A percentile compares a stretch with the other conserved stretches of the same genome.
Evolutionary conservation across 2,888 invertebrate species (phyloP).

Genomic region (Limulus polyphemus): DNA sequence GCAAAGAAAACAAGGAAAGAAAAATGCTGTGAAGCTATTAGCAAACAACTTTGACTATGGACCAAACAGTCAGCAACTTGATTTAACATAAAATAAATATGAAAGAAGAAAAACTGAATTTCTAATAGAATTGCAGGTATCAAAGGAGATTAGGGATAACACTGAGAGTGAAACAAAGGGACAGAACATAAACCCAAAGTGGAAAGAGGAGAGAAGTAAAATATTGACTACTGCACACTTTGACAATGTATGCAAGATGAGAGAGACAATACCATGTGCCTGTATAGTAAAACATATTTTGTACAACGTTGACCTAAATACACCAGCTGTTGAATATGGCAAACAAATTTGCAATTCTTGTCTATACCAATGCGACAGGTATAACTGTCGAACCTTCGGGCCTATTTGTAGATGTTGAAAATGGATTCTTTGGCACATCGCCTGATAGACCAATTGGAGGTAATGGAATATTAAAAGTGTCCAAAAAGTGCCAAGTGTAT

Average conservation of each 20-base stretch:
- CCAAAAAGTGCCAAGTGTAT: background rate
- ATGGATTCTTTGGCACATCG: background rate
- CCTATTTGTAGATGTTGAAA: background rate
- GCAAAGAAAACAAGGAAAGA: background rate
- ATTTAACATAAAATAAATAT: too few relatives aligned
- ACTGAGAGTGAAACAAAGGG: background rate
- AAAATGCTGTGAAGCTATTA: background rate
- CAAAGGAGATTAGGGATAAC: background rate
- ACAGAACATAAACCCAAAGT: background rate
- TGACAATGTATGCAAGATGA: background rate
- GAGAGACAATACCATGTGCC: background rate
- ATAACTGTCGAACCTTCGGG: background rate
- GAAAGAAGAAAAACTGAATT: too few relatives aligned
- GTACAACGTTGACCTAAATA: background rate
- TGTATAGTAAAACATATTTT: background rate
- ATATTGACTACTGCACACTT: background rate
- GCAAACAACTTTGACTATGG: too few relatives aligned
- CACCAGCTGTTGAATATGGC: background rate
- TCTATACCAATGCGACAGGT: background rate
- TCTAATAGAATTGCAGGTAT: too few relatives aligned
- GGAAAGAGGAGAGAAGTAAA: background rate
- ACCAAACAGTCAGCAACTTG: too few relatives aligned
- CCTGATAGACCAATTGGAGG: background rate
- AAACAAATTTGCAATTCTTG: background rate
- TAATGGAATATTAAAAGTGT: background rate